These are phyloP conservation scores for Clytia hemisphaerica DNA, from an alignment of 30 jellyfish, hydroid and myxozoan species.

Conservation along the genomic window DNA sequence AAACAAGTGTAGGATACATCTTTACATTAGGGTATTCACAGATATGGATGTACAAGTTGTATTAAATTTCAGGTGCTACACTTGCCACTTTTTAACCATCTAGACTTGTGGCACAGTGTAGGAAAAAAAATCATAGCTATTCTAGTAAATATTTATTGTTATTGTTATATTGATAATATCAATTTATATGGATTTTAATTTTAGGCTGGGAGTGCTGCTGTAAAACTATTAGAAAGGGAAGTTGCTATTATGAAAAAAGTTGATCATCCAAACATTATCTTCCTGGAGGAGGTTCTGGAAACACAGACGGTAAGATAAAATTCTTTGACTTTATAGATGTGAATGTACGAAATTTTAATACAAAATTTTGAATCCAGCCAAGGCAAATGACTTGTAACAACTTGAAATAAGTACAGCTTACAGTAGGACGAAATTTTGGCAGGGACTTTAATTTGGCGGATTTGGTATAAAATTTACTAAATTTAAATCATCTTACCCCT, in stretches of 20 bases:
- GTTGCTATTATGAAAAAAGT: slow-evolving; percentile 84
- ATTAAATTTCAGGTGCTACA: too few species aligned
- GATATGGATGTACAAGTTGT: too few species aligned
- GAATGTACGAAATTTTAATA: too few species aligned
- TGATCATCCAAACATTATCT: slow-evolving; percentile 52
- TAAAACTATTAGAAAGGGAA: slow-evolving; percentile 77
- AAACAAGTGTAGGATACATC: background rate
- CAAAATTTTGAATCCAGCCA: too few species aligned
- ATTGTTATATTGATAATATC: background rate
- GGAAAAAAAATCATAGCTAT: background rate
- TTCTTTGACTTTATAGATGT: background rate
- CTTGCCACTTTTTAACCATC: too few species aligned
- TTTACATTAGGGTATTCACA: background rate
- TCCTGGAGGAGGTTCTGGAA: slow-evolving; percentile 85
- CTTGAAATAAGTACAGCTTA: too few species aligned
- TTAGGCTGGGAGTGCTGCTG: slow-evolving; percentile 96
- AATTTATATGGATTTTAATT: background rate
- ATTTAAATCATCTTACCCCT: too few species aligned
- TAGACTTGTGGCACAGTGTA: background rate
- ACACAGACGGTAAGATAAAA: slow-evolving; percentile 55
- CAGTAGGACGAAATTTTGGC: too few species aligned
- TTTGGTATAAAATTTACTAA: too few species aligned
- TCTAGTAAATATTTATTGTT: background rate
- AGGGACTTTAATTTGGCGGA: too few species aligned
- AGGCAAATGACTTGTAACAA: too few species aligned